Evolutionary conservation across 2,888 invertebrate species (phyloP), one percentile per base, ranked within the genome.

Genomic region (Clunio marinus): DNA sequence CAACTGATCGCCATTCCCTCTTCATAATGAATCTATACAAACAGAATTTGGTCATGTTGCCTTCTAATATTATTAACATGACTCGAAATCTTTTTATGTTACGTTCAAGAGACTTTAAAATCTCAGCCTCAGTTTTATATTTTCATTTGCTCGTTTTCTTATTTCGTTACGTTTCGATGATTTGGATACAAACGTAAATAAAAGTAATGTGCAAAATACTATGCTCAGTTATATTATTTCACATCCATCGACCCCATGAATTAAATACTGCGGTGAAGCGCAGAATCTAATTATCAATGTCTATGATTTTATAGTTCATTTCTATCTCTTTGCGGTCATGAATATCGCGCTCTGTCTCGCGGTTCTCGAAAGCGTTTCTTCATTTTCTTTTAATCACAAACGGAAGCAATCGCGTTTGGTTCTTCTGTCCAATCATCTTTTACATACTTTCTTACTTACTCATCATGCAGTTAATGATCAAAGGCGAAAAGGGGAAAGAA

Each of bases 201-300:
- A 41, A 41, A 15, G 41, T 15, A 41, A 15, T 51, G 45, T 45
- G 15, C 45, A 8, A 5, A 55, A 2, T 24, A 27, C 37, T 63
- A 45, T 63, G 46, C 45, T 60, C 22, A n/a, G n/a, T n/a, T n/a
- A n/a, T n/a, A n/a, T n/a, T n/a, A 22, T 60, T 60, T 37, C 60
- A 41, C 37, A 60, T n/a, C n/a, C n/a, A n/a, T 37, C 37, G 20
- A 28, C 28, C 17, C 25, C 17, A 60, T 37, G 37, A 60, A 60
- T 60, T 60, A 60, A 60, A 37, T 37, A 60, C 37, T 37, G 60
- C 24, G 24, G 37, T 60, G 37, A 25, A 60, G 60, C 60, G 24
- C 60, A 60, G 60, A 60, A 63, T 63, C 28, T 63, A 63, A 63
- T 63, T 63, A 63, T 63, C 24, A 28, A 63, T 63, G 63, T 63